Conservation (phyloP, 92 coral and sea anemone species). For the Heliopora coerulea region DNA sequence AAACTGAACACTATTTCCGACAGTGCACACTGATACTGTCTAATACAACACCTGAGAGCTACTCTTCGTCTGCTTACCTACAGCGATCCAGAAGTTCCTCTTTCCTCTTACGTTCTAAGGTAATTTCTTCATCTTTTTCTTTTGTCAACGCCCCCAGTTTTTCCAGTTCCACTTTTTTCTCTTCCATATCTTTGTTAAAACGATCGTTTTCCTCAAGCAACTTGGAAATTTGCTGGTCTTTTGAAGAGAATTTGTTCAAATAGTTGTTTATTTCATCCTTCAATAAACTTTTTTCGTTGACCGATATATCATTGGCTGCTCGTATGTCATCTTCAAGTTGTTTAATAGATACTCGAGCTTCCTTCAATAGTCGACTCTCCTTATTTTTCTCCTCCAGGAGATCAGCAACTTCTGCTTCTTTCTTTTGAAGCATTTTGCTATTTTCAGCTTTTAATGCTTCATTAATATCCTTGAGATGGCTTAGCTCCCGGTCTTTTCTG, state of each 20-base stretch:
- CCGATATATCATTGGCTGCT: neutral
- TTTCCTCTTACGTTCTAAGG: neutral
- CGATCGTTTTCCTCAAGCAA: conserved; percentile 9
- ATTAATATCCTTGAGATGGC: neutral
- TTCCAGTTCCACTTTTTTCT: neutral
- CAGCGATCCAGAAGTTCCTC: neutral
- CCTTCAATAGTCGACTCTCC: no score
- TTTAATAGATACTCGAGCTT: no score
- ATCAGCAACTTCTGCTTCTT: neutral
- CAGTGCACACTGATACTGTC: no score
- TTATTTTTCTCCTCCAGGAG: neutral
- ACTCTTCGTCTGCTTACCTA: conserved; percentile 4
- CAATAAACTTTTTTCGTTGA: neutral
- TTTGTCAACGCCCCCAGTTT: neutral
- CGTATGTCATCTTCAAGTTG: neutral
- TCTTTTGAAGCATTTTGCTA: neutral
- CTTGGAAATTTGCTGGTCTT: neutral
- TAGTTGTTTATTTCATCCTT: neutral
- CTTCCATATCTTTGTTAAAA: neutral
- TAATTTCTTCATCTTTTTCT: neutral
- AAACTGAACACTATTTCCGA: no score
- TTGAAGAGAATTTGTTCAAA: neutral
- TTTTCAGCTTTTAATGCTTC: neutral
- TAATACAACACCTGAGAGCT: no score
- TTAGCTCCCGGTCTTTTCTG: neutral